Base-by-base conservation (phyloP, 2,888 invertebrate genomes). In the Chymomyza caudatula region DNA sequence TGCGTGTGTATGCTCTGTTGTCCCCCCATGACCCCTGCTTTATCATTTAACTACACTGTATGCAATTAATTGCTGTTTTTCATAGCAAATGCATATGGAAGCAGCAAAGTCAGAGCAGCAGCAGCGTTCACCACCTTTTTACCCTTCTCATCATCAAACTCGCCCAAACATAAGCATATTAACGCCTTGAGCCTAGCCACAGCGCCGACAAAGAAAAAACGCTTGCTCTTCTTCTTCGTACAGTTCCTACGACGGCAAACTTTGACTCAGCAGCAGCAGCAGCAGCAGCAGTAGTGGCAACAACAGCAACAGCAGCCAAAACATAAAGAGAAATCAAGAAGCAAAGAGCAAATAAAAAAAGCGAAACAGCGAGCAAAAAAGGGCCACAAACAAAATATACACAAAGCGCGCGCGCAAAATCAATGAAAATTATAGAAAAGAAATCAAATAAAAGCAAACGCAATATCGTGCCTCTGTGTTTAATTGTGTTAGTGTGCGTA, bases 181-280 rank as follows among this genome's bases (percentile, higher is more conserved):
- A 69, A 52, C 78, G 73, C 69, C 72, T 54, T 58, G 64, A 51
- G 19, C 20, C 44, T 17, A 47, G 64, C 51, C 66, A 66, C 76
- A 70, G 74, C n/a, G n/a, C 73, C 82, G 74, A 81, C 81, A 78
- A 83, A 80, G 77, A 80, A 61, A 68, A 75, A 61, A 63, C 37
- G 53, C n/a, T n/a, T n/a, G n/a, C 62, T 66, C 74, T 70, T 74
- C 83, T 78, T 76, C 76, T 81, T 85, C 69, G 83, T 80, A 83
- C 82, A 82, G 85, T 82, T 82, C 85, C 83, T 85, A 78, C 83
- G 59, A 58, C 58, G 47, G 23, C 69, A 60, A 63, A 55, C 65
- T 69, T 75, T 78, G 78, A 75, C 67, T 75, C 67, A 75, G 60
- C 65, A 47, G 56, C 57, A 43, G 55, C 49, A 11, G 60, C 53